Evolutionary conservation across 2,113 vertebrate genomes (phyloP), one percentile per base, ranked within the genome.

Genomic region (Pagrus major): DNA sequence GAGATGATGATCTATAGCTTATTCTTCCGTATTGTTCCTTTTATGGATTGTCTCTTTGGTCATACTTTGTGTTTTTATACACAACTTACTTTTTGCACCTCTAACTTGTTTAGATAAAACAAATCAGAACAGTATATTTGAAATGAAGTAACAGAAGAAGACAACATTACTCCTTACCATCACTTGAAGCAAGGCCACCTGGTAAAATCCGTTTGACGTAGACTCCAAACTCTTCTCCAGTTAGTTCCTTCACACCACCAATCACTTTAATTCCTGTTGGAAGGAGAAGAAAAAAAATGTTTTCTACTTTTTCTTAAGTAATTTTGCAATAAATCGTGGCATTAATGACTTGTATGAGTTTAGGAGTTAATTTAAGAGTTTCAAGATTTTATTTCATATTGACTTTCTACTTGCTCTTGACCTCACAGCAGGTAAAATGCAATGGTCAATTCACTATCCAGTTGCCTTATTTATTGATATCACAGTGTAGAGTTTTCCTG

Each of bases 201-300:
- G 96, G 96, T 80, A 98, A 94, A 90, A 97, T 96, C 83, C 97
- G 94, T 88, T 98, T 97, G 72, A 98, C 97, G 12, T 96, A 98
- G 83, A 98, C 96, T 33, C 97, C 97, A 65, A 96, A 97, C 79
- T 97, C 96, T 5, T 97, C 97, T 58, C 96, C 95, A 0, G 95
- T 96, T 31, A 87, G 77, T 69, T 98, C 97, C 86, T 96, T 97
- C 78, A 97, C 93, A 63, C 97, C 97, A 23, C 97, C 97, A 0
- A 97, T 97, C 15, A 98, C 97, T 87, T 97, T 98, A 55, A 98
- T 97, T 74, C 97, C 97, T 98, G 81, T 44, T 39, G 41, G 27
- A 52, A 54, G 39, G 14, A 63, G 29, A 56, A 55, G 7, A 33
- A 81, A 56, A 15, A 9, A 0, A 2, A 5, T 25, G n/a, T 69